Evolutionary conservation across 2,113 vertebrate genomes (phyloP).

Genomic region (Ctenodactylus gundi): DNA sequence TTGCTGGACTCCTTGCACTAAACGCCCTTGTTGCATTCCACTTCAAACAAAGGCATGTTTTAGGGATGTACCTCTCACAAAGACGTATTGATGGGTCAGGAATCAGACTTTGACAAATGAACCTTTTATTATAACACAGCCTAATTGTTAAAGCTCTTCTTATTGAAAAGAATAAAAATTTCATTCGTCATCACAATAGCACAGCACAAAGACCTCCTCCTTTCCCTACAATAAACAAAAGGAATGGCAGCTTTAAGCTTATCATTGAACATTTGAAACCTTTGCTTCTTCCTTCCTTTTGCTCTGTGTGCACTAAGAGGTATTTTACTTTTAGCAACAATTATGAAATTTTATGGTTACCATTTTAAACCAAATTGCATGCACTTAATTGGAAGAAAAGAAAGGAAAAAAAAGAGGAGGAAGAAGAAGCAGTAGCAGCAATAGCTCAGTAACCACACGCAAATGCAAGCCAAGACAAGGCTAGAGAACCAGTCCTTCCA

Average conservation of each 20-base stretch:
- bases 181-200: constrained; percentile 81
- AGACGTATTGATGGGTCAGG: constrained; percentile 86
- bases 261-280: constrained; percentile 10
- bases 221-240: constrained; percentile 45
- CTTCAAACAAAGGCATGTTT: constrained; percentile 85
- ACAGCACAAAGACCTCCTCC: constrained; percentile 70
- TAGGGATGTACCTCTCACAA: constrained; percentile 84
- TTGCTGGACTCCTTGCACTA: constrained; percentile 80
- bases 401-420: no score
- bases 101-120: constrained; percentile 84
- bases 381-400: neutral
- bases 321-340: constrained; percentile 38
- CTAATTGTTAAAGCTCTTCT: constrained; percentile 84
- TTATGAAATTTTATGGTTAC: neutral
- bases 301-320: neutral
- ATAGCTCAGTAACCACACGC: rapidly evolving
- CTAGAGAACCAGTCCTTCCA: neutral
- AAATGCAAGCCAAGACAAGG: neutral
- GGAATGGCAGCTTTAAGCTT: constrained; percentile 14
- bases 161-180: constrained; percentile 81
- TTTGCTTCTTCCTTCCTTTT: neutral
- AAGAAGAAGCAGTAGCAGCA: no score
- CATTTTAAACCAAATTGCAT: neutral
- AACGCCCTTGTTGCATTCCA: constrained; percentile 85
- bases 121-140: constrained; percentile 85